phyloP scores from a whole-genome alignment of 2,888 invertebrate species.

The Synergus gifuensis region DNA sequence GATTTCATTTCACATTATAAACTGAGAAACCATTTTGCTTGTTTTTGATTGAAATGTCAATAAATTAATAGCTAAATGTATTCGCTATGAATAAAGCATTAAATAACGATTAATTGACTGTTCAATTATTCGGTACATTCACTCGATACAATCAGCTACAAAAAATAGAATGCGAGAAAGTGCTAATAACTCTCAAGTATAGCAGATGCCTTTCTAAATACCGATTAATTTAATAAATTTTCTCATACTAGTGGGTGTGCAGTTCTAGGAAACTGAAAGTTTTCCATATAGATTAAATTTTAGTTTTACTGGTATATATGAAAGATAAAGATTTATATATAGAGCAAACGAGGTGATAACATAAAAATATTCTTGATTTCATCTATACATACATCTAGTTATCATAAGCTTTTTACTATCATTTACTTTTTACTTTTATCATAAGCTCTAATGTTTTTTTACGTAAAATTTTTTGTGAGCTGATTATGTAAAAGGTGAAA shows the following conservation, averaged over 20 bases:
- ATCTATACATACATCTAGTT: background rate
- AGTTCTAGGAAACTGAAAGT: background rate
- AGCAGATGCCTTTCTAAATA: background rate
- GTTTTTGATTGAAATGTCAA: background rate
- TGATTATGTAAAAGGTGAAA: background rate
- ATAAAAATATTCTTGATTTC: background rate
- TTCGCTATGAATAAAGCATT: background rate
- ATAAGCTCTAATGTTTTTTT: background rate
- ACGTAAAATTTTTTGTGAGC: background rate
- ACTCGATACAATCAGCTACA: background rate
- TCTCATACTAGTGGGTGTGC: background rate
- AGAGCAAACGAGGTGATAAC: background rate
- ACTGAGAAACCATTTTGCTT: background rate
- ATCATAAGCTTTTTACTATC: background rate
- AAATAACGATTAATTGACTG: too few relatives aligned
- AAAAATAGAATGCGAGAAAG: background rate
- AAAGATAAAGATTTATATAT: background rate
- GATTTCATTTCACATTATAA: too few relatives aligned
- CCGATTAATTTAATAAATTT: background rate
- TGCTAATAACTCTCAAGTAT: background rate
- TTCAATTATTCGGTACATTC: background rate
- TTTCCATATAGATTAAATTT: constrained; percentile 10
- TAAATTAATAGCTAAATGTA: background rate
- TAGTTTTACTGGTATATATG: background rate
- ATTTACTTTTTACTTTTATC: too few relatives aligned